Evolutionary conservation across 1,140 invertebrate species (phyloP).

Genomic region (Pogonomyrmex barbatus): DNA sequence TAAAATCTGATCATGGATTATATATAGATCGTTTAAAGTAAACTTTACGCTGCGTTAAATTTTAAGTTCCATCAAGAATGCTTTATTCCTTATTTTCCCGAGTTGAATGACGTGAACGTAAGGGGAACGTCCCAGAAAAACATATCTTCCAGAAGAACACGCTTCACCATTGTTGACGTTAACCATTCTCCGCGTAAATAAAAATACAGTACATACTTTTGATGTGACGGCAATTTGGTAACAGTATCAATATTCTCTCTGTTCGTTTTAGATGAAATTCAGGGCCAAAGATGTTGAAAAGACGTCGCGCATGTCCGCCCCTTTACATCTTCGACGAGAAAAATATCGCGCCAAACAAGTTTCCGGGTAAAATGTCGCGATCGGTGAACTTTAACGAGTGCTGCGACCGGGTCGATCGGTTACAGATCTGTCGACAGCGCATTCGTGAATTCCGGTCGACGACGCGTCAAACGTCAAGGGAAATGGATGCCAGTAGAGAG

Average conservation of each 20-base stretch:
- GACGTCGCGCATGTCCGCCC: not conserved
- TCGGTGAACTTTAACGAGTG: conserved; percentile 49
- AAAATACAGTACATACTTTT: not conserved
- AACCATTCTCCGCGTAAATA: not conserved
- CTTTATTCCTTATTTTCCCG: not conserved
- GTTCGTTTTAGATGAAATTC: not conserved
- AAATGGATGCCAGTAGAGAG: not conserved
- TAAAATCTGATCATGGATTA: not conserved
- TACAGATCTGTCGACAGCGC: not conserved
- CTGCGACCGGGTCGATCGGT: conserved; percentile 26
- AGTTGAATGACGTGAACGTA: not conserved
- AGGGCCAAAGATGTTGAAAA: not conserved
- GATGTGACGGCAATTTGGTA: not conserved
- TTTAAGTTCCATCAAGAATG: not conserved
- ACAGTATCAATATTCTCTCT: not conserved
- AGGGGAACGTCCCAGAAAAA: not conserved
- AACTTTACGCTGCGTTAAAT: not conserved
- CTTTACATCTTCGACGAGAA: not conserved
- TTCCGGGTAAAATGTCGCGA: conserved; percentile 4
- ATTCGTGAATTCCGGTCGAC: conserved; percentile 26
- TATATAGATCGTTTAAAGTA: not conserved
- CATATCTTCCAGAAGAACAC: not conserved
- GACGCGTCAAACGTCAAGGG: not conserved
- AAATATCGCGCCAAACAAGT: conserved; percentile 4
- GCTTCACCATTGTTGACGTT: too few relatives aligned